Conservation (phyloP, 2,888 invertebrate genomes). For the Trissonchulus sp. region DNA sequence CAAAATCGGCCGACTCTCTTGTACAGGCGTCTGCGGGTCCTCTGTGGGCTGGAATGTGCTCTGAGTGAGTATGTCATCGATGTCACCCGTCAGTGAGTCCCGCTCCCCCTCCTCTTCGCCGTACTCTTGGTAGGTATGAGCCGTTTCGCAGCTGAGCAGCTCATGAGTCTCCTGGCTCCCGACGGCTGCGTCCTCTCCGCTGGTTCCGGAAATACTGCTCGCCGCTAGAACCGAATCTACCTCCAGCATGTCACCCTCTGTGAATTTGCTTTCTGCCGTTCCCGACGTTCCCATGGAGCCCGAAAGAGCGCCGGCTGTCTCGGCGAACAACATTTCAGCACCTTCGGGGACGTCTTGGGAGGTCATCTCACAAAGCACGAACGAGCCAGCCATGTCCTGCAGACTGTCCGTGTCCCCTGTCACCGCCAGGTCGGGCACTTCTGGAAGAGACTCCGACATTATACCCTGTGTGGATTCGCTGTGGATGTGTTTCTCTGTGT, state of each 20-base stretch:
- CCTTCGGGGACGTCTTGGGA: background rate
- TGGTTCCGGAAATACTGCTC: constrained; percentile 27
- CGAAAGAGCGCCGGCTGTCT: no score
- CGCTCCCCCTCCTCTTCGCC: constrained; percentile 41
- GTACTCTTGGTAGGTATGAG: constrained; percentile 42
- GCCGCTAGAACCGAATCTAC: constrained; percentile 32
- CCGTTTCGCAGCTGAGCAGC: constrained; percentile 45
- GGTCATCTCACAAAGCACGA: background rate
- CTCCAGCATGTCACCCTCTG: constrained; percentile 11
- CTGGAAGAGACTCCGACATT: no score
- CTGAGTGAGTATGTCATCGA: constrained; percentile 38
- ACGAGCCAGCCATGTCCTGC: background rate
- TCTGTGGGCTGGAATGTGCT: background rate
- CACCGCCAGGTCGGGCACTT: constrained; percentile 29
- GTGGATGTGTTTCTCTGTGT: constrained; percentile 16
- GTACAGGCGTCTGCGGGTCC: constrained; percentile 25
- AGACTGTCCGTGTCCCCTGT: background rate
- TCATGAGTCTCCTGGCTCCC: constrained; percentile 44
- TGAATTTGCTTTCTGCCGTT: background rate
- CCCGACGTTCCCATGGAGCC: background rate
- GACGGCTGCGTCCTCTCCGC: constrained; percentile 42
- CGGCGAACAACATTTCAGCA: no score
- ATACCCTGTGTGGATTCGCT: constrained; percentile 28
- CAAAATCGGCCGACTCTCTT: background rate
- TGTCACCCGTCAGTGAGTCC: constrained; percentile 45